phyloP scores from a whole-genome alignment of 1,140 invertebrate species.

The Heliothis virescens region DNA sequence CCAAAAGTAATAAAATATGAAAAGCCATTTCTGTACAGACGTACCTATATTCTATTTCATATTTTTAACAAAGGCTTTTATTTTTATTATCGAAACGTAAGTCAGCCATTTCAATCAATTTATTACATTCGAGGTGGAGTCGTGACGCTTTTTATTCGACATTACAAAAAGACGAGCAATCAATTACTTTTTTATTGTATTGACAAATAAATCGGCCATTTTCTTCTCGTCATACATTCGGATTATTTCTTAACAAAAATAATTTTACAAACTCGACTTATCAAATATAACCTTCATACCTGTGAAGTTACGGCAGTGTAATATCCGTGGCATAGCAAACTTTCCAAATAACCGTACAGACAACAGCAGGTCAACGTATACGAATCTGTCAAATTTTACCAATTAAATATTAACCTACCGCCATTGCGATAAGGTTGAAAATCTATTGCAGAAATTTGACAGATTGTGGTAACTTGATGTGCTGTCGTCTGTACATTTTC shows the following conservation, averaged over 20 bases:
- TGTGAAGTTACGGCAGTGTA: background rate
- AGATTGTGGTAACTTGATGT: too few relatives aligned
- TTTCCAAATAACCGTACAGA: conserved; percentile 46
- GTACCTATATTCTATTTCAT: background rate
- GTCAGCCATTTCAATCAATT: conserved; percentile 20
- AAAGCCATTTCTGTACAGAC: background rate
- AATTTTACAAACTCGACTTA: conserved; percentile 11
- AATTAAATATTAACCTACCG: too few relatives aligned
- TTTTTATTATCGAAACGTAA: conserved; percentile 10
- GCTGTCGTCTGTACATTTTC: conserved; percentile 40
- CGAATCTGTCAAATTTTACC: too few relatives aligned
- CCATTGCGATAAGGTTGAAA: too few relatives aligned
- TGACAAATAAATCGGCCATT: conserved; percentile 2
- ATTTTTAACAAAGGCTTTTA: background rate
- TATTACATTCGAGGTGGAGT: conserved; percentile 14
- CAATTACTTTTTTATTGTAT: conserved; percentile 19
- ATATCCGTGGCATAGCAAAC: conserved; percentile 35
- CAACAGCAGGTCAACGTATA: too few relatives aligned
- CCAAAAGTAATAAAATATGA: conserved; percentile 4
- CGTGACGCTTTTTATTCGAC: conserved; percentile 11
- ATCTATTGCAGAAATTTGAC: too few relatives aligned
- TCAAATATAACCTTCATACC: background rate
- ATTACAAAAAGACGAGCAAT: conserved; percentile 18
- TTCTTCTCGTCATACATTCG: background rate
- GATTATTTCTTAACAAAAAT: background rate